Conservation (phyloP, 2,113 vertebrate species). For the Mixornis gularis region DNA sequence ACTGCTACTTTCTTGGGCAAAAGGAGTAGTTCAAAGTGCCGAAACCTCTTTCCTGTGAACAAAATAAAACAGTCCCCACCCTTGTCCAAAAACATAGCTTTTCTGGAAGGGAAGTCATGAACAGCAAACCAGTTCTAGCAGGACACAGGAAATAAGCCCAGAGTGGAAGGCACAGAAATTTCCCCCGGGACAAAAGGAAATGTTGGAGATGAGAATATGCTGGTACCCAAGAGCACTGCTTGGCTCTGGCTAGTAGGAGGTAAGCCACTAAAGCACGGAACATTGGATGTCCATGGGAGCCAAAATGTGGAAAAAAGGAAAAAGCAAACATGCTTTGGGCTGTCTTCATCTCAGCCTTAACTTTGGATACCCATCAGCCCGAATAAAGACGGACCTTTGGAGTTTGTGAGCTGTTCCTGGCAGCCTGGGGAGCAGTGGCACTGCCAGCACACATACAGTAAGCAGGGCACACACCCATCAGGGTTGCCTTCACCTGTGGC, state of each 20-base stretch:
- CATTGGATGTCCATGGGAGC: neutral
- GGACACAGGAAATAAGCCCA: slow-evolving; percentile 7
- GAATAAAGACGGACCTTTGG: neutral
- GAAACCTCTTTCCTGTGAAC: slow-evolving; percentile 1
- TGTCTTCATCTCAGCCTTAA: slow-evolving; percentile 11
- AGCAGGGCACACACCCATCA: neutral
- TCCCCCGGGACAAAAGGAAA: slow-evolving; percentile 5
- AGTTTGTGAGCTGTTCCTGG: neutral
- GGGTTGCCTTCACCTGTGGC: neutral
- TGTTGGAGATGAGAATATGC: neutral
- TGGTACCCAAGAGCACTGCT: neutral
- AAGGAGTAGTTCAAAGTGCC: neutral
- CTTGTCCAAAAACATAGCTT: slow-evolving; percentile 34
- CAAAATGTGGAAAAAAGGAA: slow-evolving; percentile 25
- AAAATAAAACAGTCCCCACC: slow-evolving; percentile 35
- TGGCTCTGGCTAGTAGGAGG: neutral
- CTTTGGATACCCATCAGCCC: neutral
- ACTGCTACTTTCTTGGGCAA: slow-evolving; percentile 40
- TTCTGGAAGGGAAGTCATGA: slow-evolving; percentile 34
- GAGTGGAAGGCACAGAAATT: slow-evolving; percentile 7
- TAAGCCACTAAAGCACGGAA: slow-evolving; percentile 20
- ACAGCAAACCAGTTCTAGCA: slow-evolving; percentile 20
- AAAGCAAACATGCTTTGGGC: neutral
- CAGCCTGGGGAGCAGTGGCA: neutral
- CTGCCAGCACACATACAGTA: neutral